Percentiles rank a stretch among this genome's conserved stretches.
These are phyloP conservation scores for Acipenser transmontanus DNA, from an alignment of 2,797 vertebrate species.

Conservation along the genomic window DNA sequence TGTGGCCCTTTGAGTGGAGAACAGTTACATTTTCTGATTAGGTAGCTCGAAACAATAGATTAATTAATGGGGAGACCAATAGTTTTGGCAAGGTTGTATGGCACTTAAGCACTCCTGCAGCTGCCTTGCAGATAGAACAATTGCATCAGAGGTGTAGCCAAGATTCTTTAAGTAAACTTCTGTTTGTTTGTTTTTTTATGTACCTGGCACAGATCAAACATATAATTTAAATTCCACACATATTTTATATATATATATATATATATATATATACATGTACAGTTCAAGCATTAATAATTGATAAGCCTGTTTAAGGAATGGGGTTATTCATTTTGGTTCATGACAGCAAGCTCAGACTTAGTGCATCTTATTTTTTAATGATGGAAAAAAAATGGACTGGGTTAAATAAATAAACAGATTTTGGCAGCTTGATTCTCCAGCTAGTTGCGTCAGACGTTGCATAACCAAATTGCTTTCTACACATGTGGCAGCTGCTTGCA, in stretches of 20 bases:
- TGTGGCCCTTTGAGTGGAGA: slow-evolving; percentile 39
- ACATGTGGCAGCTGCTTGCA: no score
- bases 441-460: no score
- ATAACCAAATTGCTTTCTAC: no score
- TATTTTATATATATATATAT: no score
- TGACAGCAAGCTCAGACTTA: not conserved
- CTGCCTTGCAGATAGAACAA: not conserved
- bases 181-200: not conserved
- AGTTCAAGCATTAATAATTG: not conserved
- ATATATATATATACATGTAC: no score
- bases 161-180: slow-evolving; percentile 20
- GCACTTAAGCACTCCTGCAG: not conserved
- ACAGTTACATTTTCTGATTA: slow-evolving; percentile 40
- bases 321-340: slow-evolving; percentile 1
- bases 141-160: not conserved
- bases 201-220: not conserved
- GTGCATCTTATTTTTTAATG: slow-evolving; percentile 6
- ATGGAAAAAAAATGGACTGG: not conserved
- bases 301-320: not conserved
- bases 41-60: slow-evolving; percentile 50
- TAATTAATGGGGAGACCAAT: slow-evolving; percentile 41
- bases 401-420: not conserved
- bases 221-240: slow-evolving; percentile 2
- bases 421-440: no score
- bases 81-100: not conserved